These are phyloP conservation scores for Knipowitschia caucasica DNA, from an alignment of 2,797 vertebrate genomes.

Conservation along the genomic window DNA sequence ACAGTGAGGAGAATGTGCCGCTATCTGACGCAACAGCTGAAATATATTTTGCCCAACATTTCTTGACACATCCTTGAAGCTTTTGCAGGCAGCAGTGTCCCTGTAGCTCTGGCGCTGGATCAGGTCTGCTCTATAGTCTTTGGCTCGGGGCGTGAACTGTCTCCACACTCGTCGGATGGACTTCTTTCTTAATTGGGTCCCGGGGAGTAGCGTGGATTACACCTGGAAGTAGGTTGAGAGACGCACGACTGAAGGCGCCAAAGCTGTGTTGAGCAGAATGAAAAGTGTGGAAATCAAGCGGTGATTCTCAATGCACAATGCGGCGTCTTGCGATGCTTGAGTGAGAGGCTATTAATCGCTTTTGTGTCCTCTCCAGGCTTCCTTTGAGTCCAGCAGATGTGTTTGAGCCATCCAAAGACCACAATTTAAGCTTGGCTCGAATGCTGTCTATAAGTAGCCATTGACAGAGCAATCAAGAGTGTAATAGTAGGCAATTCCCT, in stretches of 20 bases:
- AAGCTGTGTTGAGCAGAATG: neutral
- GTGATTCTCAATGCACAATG: slow-evolving; percentile 1
- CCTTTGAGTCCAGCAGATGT: neutral
- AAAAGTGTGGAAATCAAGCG: neutral
- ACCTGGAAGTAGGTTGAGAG: slow-evolving; percentile 11
- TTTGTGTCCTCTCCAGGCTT: neutral
- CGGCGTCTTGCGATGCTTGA: neutral
- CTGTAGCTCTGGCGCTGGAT: neutral
- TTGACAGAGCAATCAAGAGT: neutral
- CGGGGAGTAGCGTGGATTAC: slow-evolving; percentile 1
- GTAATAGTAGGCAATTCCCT: neutral
- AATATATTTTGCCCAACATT: neutral
- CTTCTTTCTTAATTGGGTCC: slow-evolving; percentile 10
- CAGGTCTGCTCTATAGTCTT: neutral
- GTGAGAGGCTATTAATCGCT: neutral
- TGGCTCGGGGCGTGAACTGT: slow-evolving; percentile 1
- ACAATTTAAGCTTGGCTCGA: neutral
- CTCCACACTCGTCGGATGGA: neutral
- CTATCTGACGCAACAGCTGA: neutral
- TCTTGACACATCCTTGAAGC: too few species aligned
- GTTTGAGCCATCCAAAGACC: neutral
- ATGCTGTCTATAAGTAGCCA: too few species aligned
- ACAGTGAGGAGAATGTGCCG: neutral
- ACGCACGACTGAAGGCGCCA: neutral
- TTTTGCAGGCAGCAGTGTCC: neutral